A percentile compares a stretch with the other conserved stretches of the same genome.
phyloP scores from a whole-genome alignment of 2,113 vertebrate genomes.

The Eonycteris spelaea region DNA sequence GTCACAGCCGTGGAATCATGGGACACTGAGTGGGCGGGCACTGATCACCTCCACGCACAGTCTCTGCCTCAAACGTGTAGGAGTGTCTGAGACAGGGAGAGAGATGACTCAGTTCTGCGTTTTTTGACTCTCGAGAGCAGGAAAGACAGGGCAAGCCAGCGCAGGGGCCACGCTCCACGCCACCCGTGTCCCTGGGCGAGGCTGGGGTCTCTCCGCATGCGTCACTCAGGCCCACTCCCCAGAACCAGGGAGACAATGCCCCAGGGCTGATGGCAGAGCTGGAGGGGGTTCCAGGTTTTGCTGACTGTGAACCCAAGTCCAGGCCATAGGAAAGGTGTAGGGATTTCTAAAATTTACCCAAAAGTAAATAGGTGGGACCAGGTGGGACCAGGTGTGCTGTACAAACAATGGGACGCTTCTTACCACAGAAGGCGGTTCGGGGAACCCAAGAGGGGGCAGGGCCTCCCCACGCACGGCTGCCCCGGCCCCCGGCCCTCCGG shows the following conservation, averaged over 20 bases:
- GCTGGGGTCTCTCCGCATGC: rapidly evolving
- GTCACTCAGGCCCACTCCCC: background rate
- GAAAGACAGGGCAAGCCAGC: background rate
- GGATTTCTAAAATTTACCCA: background rate
- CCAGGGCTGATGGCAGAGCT: background rate
- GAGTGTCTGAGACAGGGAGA: background rate
- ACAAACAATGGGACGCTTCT: rapidly evolving
- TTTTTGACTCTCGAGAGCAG: background rate
- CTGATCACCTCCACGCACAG: background rate
- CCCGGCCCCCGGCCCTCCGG: no score
- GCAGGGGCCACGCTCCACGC: rapidly evolving
- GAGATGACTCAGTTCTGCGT: background rate
- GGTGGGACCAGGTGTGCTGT: background rate
- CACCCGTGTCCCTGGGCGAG: rapidly evolving
- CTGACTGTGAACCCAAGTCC: background rate
- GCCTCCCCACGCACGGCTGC: no score
- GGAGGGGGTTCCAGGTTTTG: background rate
- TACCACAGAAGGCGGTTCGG: rapidly evolving
- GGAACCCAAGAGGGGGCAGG: no score
- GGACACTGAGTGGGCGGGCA: no score
- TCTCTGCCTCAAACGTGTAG: background rate
- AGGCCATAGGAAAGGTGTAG: background rate
- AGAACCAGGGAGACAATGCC: no score
- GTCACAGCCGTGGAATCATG: no score
- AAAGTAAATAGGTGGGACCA: rapidly evolving